These are phyloP conservation scores for Nyctalus aviator DNA, from an alignment of 2,797 vertebrate genomes.

Conservation along the genomic window DNA sequence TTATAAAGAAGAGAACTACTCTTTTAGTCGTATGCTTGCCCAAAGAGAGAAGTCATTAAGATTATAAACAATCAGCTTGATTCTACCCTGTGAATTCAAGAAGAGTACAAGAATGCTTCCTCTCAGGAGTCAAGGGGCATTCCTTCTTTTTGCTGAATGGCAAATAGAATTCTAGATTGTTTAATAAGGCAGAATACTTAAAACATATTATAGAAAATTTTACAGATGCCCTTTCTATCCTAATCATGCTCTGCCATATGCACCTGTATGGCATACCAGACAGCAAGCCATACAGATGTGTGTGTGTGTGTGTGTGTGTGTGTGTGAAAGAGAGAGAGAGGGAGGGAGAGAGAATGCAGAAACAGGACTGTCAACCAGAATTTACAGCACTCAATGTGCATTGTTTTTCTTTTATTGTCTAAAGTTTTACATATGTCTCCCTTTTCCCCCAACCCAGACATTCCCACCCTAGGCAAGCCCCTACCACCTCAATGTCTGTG, in stretches of 20 bases:
- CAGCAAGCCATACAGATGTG: not conserved
- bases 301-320: not conserved
- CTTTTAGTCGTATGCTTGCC: not conserved
- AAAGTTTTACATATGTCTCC: too few species aligned
- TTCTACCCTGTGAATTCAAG: not conserved
- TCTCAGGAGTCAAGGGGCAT: not conserved
- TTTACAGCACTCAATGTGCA: not conserved
- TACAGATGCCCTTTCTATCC: not conserved
- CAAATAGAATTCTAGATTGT: not conserved
- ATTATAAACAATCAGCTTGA: not conserved
- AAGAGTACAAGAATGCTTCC: not conserved
- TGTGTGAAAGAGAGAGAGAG: not conserved
- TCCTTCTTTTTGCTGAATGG: not conserved
- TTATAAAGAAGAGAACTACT: not conserved
- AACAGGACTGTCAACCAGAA: not conserved
- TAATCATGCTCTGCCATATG: not conserved
- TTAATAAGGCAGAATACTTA: not conserved
- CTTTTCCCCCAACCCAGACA: too few species aligned
- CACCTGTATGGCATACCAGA: not conserved
- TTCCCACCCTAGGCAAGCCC: too few species aligned
- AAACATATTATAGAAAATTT: not conserved
- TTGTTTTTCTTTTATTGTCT: not conserved
- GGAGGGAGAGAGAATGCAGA: not conserved
- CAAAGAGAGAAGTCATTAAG: not conserved
- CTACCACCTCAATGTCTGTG: too few species aligned